Evolutionary conservation across 2,113 vertebrate genomes (phyloP), one percentile per base, ranked within the genome.

Genomic region (Collichthys lucidus): DNA sequence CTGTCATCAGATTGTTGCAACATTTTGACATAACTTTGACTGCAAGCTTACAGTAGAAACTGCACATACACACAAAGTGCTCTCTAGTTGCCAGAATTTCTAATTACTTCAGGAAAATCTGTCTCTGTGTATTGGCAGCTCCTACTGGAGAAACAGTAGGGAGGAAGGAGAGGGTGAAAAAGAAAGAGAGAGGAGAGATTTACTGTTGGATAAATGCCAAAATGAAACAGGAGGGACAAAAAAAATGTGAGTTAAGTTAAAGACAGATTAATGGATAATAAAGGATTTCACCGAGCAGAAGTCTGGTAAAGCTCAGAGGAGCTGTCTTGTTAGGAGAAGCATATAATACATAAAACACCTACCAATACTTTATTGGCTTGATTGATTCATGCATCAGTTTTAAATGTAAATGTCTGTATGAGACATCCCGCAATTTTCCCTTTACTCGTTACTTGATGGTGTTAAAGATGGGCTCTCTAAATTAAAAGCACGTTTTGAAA

Each of bases 91-190:
- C 68, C 73, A 59, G 61, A 17, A 78, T 72, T 3, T 83, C 24
- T 69, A 55, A 89, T 82, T 61, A 88, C 65, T 16, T 49, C 60
- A 46, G 73, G 40, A 64, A 72, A 67, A 19, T 55, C 55, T 22
- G 40, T 44, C 31, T 63, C 44, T 55, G 19, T 19, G 64, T 69
- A 46, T 10, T 82, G 74, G 42, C 77, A 63, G 49, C 7, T 42
- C 59, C 55, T 56, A 22, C 14, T 29, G 56, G 17, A n/a, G n/a
- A 79, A 53, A 69, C 47, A 31, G 61, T 16, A 4, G 55, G 79
- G 2, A 62, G 47, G 7, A 19, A 75, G 19, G 65, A 50, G 35
- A 68, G 16, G 47, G 12, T 47, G 19, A 47, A 57, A 26, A 19
- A 35, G 56, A 55, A 61, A 42, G 42, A 42, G 15, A 9, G 29